phyloP scores from a whole-genome alignment of 64 coral and sea anemone genomes.

The Stichodactyla helianthus region DNA sequence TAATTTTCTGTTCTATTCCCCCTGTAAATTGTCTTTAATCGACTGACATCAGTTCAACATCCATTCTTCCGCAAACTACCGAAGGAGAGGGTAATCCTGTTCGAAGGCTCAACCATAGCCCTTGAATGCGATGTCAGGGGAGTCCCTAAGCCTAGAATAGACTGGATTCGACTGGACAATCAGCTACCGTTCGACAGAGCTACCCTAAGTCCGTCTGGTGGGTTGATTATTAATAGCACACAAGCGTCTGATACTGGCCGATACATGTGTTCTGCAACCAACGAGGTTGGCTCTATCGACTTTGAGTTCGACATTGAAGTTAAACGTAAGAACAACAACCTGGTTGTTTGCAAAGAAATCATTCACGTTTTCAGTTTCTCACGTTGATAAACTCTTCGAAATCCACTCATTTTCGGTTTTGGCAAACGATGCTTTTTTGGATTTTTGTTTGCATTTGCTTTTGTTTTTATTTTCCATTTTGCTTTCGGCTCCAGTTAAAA shows the following conservation, averaged over 20 bases:
- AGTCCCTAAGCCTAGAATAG: slow-evolving; percentile 39
- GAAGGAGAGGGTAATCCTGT: slow-evolving; percentile 37
- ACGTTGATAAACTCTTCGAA: background rate
- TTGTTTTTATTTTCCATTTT: background rate
- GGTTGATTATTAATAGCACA: slow-evolving; percentile 12
- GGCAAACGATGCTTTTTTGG: background rate
- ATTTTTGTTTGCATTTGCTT: slow-evolving; percentile 7
- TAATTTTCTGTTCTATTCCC: background rate
- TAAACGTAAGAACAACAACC: slow-evolving; percentile 34
- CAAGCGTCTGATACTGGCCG: slow-evolving; percentile 38
- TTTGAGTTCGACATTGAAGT: slow-evolving; percentile 44
- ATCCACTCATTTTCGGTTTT: background rate
- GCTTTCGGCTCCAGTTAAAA: background rate
- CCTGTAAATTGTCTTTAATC: background rate
- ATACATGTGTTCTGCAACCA: slow-evolving; percentile 49
- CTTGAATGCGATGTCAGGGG: slow-evolving; percentile 33
- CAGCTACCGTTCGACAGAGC: slow-evolving; percentile 22
- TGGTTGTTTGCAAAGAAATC: background rate
- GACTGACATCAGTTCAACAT: background rate
- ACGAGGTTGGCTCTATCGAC: slow-evolving; percentile 27
- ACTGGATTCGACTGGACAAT: slow-evolving; percentile 41
- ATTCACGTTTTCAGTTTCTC: background rate
- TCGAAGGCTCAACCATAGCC: slow-evolving; percentile 23
- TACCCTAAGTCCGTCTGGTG: background rate
- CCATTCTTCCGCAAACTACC: slow-evolving; percentile 59